A percentile compares a stretch with the other conserved stretches of the same genome.
phyloP scores from a whole-genome alignment of 2,888 invertebrate genomes.

The Apoda limacodes region DNA sequence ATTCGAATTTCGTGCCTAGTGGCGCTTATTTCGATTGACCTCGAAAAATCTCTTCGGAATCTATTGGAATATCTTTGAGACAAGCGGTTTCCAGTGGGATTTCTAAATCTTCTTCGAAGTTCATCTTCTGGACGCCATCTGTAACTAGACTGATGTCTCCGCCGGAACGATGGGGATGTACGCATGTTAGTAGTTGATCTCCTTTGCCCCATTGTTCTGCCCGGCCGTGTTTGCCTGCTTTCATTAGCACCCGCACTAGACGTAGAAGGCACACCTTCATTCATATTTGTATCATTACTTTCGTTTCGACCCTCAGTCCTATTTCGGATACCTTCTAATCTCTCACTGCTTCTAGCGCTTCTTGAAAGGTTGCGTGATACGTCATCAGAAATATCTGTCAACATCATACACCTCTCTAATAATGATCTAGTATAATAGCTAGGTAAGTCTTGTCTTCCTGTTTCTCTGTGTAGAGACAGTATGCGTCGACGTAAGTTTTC shows the following conservation, averaged over 20 bases:
- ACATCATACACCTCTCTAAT: constrained; percentile 54
- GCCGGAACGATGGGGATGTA: constrained; percentile 31
- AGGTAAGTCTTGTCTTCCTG: constrained; percentile 44
- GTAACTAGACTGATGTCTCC: constrained; percentile 34
- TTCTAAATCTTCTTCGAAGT: constrained; percentile 35
- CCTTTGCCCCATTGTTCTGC: constrained; percentile 26
- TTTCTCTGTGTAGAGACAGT: constrained; percentile 60
- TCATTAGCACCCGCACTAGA: constrained; percentile 23
- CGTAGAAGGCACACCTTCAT: constrained; percentile 18
- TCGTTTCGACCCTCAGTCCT: constrained; percentile 17
- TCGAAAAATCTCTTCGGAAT: constrained; percentile 41
- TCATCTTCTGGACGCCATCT: constrained; percentile 51
- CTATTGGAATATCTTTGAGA: constrained; percentile 34
- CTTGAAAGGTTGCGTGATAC: constrained; percentile 27
- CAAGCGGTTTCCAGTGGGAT: constrained; percentile 28
- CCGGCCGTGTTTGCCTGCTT: constrained; percentile 19
- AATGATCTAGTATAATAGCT: constrained; percentile 52
- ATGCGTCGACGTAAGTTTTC: constrained; percentile 73
- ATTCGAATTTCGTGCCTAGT: constrained; percentile 61
- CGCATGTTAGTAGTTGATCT: constrained; percentile 29
- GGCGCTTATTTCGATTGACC: constrained; percentile 50
- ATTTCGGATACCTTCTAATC: constrained; percentile 26
- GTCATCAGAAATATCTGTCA: constrained; percentile 46
- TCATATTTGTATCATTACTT: constrained; percentile 6
- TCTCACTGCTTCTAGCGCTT: constrained; percentile 23